A percentile compares a stretch with the other conserved stretches of the same genome.
phyloP scores from a whole-genome alignment of 2,797 vertebrate genomes.

The Nyctalus aviator region DNA sequence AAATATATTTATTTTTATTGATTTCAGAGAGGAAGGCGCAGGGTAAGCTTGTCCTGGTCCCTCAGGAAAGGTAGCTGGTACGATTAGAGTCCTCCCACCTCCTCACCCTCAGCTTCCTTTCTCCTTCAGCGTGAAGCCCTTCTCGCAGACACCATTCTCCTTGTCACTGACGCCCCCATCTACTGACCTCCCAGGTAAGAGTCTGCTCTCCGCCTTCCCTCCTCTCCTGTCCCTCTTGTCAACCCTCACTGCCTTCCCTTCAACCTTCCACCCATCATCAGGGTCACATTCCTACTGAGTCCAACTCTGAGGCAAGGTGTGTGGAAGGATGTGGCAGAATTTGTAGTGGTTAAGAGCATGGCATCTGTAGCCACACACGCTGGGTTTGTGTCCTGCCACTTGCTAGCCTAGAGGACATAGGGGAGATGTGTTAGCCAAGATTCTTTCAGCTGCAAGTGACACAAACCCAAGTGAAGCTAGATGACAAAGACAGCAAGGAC shows the following conservation, averaged over 20 bases:
- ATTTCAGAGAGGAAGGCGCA: too few relatives aligned
- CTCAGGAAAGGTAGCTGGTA: neutral
- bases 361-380: neutral
- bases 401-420: neutral
- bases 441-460: neutral
- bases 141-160: constrained; percentile 82
- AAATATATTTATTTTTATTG: too few relatives aligned
- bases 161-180: constrained; percentile 80
- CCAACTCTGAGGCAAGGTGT: neutral
- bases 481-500: too few relatives aligned
- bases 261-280: neutral
- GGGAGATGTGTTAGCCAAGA: neutral
- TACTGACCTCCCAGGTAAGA: constrained; percentile 81
- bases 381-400: neutral
- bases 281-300: neutral
- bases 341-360: neutral
- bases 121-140: constrained; percentile 83
- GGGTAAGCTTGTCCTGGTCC: neutral
- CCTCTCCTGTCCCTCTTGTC: neutral
- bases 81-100: neutral
- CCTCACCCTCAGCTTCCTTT: constrained; percentile 65
- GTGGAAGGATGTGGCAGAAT: neutral
- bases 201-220: too few relatives aligned
- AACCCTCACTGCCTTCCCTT: constrained; percentile 10
- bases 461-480: constrained; percentile 10